A percentile compares a stretch with the other conserved stretches of the same genome.
These are phyloP conservation scores for Invenusta paracnida DNA, from an alignment of 2,888 invertebrate genomes.

Conservation along the genomic window DNA sequence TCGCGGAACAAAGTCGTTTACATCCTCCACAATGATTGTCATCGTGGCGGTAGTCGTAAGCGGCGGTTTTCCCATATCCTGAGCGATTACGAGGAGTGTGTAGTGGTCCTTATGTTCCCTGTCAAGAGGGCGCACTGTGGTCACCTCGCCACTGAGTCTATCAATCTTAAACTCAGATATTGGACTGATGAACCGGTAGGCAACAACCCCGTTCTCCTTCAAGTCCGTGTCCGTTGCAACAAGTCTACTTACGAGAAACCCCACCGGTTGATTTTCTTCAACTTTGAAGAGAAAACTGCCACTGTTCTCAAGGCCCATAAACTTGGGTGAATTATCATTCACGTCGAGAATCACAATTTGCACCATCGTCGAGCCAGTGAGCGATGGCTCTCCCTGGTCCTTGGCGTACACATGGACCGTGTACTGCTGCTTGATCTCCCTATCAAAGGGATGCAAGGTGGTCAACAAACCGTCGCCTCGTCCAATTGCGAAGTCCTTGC, in stretches of 20 bases:
- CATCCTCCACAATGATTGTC: background rate
- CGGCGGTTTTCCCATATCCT: background rate
- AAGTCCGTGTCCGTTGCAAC: background rate
- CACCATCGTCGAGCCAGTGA: background rate
- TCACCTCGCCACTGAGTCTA: background rate
- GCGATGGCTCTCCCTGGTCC: background rate
- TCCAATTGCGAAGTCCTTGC: background rate
- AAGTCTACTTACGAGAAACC: background rate
- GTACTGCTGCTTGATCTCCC: background rate
- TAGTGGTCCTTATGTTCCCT: background rate
- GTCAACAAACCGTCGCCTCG: background rate
- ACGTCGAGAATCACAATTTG: background rate
- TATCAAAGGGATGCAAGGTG: background rate
- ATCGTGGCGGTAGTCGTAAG: background rate
- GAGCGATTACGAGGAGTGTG: background rate
- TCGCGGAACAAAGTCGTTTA: background rate
- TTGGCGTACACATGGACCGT: background rate
- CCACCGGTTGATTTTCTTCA: background rate
- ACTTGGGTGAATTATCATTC: slow-evolving; percentile 17
- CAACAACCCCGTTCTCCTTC: background rate
- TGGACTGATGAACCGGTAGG: background rate
- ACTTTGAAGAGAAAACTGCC: background rate
- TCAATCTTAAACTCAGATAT: background rate
- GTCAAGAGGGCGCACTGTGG: background rate
- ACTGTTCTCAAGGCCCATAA: background rate